Conservation (phyloP, 2,797 vertebrate genomes). For the Molossus molossus region DNA sequence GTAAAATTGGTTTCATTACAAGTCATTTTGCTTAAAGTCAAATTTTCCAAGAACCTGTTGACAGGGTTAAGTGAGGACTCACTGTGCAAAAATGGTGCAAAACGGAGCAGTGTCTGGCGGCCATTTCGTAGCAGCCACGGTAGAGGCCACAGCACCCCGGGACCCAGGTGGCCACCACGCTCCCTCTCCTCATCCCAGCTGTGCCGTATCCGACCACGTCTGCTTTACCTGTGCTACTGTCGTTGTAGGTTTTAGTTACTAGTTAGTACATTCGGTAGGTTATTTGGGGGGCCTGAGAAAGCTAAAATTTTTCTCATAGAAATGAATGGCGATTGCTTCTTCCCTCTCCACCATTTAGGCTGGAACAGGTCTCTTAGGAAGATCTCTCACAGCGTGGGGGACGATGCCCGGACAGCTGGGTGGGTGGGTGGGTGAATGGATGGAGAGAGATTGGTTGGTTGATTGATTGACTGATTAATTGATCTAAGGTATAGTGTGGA, state of each 20-base stretch:
- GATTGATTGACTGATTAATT: not conserved
- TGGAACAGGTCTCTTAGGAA: accelerated
- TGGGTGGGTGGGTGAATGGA: not conserved
- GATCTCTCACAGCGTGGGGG: too few species aligned
- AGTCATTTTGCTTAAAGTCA: accelerated
- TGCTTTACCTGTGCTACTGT: accelerated
- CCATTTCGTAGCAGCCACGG: accelerated
- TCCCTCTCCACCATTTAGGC: accelerated
- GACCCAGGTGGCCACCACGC: not conserved
- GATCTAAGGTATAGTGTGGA: not conserved
- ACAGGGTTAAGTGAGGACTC: not conserved
- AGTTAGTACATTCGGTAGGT: too few species aligned
- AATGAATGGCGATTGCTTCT: not conserved
- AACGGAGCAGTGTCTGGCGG: not conserved
- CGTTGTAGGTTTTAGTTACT: not conserved
- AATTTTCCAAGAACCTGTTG: not conserved
- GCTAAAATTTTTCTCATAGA: too few species aligned
- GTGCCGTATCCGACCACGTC: accelerated
- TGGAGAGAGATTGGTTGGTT: not conserved
- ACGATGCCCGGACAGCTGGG: not conserved
- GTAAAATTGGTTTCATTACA: not conserved
- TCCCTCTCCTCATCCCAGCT: accelerated
- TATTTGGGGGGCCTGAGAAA: not conserved
- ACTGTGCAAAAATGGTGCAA: accelerated
- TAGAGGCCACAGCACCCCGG: accelerated